Conservation (phyloP, 2,888 invertebrate species). For the Automeris io region DNA sequence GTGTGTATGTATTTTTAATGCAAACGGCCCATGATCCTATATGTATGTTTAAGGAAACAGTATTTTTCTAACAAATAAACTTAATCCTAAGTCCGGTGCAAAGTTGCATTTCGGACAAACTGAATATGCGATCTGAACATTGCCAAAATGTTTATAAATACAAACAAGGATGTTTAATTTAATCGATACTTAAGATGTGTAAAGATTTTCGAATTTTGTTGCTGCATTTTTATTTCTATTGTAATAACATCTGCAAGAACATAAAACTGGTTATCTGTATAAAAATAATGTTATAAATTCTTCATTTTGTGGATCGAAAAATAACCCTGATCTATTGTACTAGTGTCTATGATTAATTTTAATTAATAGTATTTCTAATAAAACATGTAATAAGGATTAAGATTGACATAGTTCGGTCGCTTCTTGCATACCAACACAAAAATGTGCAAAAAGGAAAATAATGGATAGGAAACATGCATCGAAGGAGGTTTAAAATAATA, state of each 20-base stretch:
- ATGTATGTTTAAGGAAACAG: slow-evolving; percentile 54
- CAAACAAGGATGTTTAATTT: slow-evolving; percentile 65
- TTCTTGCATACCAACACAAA: slow-evolving; percentile 44
- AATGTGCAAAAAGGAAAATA: slow-evolving; percentile 40
- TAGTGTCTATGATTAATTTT: slow-evolving; percentile 74
- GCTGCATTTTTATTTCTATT: slow-evolving; percentile 57
- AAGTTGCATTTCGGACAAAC: slow-evolving; percentile 48
- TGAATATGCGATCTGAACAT: slow-evolving; percentile 56
- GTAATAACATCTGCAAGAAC: slow-evolving; percentile 66
- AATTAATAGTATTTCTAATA: slow-evolving; percentile 71
- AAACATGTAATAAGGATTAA: slow-evolving; percentile 69
- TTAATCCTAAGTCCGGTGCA: slow-evolving; percentile 63
- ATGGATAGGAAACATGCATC: slow-evolving; percentile 42
- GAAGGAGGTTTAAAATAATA: slow-evolving; percentile 52
- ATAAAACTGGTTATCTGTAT: slow-evolving; percentile 74
- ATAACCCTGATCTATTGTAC: slow-evolving; percentile 77
- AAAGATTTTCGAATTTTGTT: slow-evolving; percentile 60
- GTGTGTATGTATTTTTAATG: slow-evolving; percentile 16
- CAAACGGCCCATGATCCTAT: slow-evolving; percentile 46
- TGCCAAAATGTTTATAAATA: slow-evolving; percentile 60
- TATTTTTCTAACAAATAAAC: slow-evolving; percentile 71
- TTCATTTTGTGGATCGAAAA: slow-evolving; percentile 76
- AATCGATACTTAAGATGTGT: slow-evolving; percentile 59
- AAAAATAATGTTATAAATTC: slow-evolving; percentile 71
- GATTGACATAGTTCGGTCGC: slow-evolving; percentile 67